phyloP scores from a whole-genome alignment of 2,888 invertebrate species.

The Cyclophora punctaria region DNA sequence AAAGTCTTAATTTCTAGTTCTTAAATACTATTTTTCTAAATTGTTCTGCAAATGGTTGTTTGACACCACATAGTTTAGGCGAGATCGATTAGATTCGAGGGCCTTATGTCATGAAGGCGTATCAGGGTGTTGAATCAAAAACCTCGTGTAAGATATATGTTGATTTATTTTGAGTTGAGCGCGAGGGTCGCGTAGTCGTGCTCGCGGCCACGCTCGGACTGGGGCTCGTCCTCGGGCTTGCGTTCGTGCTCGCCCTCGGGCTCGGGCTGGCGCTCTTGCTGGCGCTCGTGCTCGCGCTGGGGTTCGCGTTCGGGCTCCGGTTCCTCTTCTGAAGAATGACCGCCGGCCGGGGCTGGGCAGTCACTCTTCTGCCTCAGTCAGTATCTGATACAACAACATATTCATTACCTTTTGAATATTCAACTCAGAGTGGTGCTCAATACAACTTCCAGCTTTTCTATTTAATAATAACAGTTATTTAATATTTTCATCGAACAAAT shows the following conservation, averaged over 20 bases:
- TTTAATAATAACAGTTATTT: too few species aligned
- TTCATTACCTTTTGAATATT: too few species aligned
- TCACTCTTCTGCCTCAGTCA: constrained; percentile 69
- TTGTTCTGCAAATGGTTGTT: too few species aligned
- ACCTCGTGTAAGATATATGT: not conserved
- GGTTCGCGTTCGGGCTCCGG: constrained; percentile 24
- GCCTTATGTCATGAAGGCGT: not conserved
- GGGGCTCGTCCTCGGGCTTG: too few species aligned
- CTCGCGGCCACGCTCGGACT: not conserved
- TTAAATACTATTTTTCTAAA: too few species aligned
- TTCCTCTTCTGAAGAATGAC: constrained; percentile 64
- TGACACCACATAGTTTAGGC: too few species aligned
- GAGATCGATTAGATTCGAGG: not conserved
- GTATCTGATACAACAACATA: constrained; percentile 38
- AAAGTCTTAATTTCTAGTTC: too few species aligned
- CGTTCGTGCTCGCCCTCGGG: constrained; percentile 2
- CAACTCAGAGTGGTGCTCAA: too few species aligned
- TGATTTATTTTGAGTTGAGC: not conserved
- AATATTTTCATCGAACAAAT: too few species aligned
- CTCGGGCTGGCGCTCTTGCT: too few species aligned
- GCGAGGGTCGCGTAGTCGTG: not conserved
- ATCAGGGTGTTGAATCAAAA: not conserved
- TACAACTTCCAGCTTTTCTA: too few species aligned
- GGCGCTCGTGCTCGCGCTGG: too few species aligned
- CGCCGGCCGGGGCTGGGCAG: constrained; percentile 46